Conservation (phyloP, 1,140 invertebrate genomes). For the Anoplolepis gracilipes region DNA sequence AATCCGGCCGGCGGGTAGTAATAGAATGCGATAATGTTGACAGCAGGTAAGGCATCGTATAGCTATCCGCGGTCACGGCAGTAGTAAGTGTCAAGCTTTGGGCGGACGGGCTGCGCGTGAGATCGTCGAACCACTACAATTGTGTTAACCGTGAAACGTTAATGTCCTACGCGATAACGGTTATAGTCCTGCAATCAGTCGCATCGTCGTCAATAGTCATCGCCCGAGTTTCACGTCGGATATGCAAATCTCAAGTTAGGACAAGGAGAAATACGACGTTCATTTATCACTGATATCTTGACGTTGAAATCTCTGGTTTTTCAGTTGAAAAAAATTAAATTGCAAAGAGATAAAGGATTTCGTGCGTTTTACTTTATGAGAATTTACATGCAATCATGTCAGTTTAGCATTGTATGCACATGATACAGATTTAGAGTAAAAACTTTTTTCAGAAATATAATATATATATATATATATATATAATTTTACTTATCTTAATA, state of each 20-base stretch:
- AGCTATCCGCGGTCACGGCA: constrained; percentile 2
- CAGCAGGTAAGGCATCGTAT: constrained; percentile 52
- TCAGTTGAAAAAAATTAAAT: background rate
- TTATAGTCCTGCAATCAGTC: constrained; percentile 47
- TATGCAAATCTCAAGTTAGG: background rate
- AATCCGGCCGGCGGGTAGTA: constrained; percentile 25
- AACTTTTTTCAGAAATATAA: too few relatives aligned
- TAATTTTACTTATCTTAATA: background rate
- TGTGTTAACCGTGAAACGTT: constrained; percentile 46
- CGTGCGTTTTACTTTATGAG: background rate
- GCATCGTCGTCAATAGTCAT: constrained; percentile 49
- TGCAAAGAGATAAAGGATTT: too few relatives aligned
- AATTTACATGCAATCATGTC: background rate
- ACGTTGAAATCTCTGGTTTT: background rate
- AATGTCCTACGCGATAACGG: constrained; percentile 44
- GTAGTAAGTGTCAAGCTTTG: constrained; percentile 46
- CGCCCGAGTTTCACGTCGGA: constrained; percentile 39
- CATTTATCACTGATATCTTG: background rate
- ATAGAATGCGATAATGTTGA: constrained; percentile 57
- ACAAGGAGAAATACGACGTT: constrained; percentile 21
- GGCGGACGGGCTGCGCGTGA: background rate
- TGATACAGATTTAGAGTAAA: background rate
- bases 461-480: background rate
- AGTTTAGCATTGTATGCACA: background rate
- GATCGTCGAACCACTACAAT: constrained; percentile 2